Conservation (phyloP, 2,797 vertebrate species). For the Platyrinchus mystaceus region DNA sequence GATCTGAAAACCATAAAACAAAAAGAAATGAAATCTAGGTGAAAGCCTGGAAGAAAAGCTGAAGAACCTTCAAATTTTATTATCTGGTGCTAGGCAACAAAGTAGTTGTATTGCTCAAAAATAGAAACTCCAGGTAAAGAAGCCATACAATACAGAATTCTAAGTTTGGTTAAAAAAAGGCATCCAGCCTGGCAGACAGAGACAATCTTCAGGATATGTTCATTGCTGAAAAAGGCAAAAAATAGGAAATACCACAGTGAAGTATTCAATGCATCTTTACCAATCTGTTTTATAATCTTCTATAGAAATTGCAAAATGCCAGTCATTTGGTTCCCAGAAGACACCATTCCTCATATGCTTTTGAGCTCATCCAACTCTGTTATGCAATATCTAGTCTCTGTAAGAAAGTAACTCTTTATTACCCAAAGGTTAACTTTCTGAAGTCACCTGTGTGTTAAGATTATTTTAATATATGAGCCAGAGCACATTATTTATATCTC, state of each 20-base stretch:
- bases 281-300: background rate
- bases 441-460: background rate
- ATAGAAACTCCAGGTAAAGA: background rate
- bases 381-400: background rate
- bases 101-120: background rate
- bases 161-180: background rate
- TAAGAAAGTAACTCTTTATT: background rate
- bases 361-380: background rate
- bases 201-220: background rate
- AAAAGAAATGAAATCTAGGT: background rate
- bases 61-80: background rate
- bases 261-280: background rate
- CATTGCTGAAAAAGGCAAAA: background rate
- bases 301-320: background rate
- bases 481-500: background rate
- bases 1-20: background rate
- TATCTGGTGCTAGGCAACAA: background rate
- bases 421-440: background rate
- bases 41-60: background rate
- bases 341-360: background rate
- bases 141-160: background rate
- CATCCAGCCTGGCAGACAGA: accelerated
- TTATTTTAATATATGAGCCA: background rate
- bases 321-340: background rate
- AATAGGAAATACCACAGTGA: background rate